These are phyloP conservation scores for Zenarchopterus dispar DNA, from an alignment of 2,797 vertebrate species.

Conservation along the genomic window DNA sequence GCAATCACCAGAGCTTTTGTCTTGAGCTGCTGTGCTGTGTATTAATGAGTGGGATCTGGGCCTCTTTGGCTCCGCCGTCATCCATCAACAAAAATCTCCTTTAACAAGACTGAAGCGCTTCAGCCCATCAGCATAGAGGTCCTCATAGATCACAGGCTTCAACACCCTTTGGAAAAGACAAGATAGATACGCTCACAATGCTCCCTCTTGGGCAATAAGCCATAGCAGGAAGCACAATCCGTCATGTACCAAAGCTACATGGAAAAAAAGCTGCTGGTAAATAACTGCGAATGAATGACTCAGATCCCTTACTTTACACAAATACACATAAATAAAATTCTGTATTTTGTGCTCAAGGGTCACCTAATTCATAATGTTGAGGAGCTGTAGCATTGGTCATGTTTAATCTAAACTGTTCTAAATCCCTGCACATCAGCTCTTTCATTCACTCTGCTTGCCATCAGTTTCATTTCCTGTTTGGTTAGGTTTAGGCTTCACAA, in stretches of 20 bases:
- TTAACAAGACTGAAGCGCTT: constrained; percentile 70
- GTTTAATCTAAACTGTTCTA: no score
- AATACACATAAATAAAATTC: neutral
- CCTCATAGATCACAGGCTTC: constrained; percentile 64
- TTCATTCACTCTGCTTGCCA: no score
- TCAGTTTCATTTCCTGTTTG: no score
- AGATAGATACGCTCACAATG: constrained; percentile 55
- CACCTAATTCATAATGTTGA: no score
- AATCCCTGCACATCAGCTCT: no score
- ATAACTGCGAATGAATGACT: constrained; percentile 4
- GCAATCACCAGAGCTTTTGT: constrained; percentile 41
- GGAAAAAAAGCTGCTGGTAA: constrained; percentile 7
- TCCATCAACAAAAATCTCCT: constrained; percentile 70
- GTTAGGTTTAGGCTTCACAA: no score
- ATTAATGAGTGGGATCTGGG: constrained; percentile 66
- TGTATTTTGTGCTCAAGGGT: no score
- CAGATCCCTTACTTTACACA: neutral
- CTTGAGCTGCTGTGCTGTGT: constrained; percentile 31
- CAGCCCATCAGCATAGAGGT: constrained; percentile 61
- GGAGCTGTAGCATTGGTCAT: no score
- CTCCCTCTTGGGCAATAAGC: constrained; percentile 29
- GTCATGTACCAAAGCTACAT: constrained; percentile 9
- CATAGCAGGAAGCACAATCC: constrained; percentile 15
- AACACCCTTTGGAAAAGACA: constrained; percentile 39
- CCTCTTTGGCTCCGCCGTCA: constrained; percentile 50